Percentiles rank a stretch among this genome's conserved stretches.
phyloP scores from a whole-genome alignment of 2,113 vertebrate genomes.

The Mesocricetus auratus region DNA sequence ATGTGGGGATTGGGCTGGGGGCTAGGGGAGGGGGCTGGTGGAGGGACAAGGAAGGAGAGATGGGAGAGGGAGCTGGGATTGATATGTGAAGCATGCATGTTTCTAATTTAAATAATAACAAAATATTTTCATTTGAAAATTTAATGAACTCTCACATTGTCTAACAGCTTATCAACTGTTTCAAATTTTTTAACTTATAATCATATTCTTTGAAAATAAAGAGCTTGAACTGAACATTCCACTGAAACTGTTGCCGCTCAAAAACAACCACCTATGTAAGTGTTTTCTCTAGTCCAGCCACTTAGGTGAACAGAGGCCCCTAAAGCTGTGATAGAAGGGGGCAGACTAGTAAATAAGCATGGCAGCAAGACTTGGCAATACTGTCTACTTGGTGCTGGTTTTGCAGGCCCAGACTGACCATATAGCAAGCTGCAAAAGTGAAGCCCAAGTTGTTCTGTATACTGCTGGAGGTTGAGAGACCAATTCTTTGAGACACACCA shows the following conservation, averaged over 20 bases:
- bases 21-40: too few species aligned
- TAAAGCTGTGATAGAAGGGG: neutral
- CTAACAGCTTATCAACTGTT: neutral
- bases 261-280: neutral
- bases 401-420: neutral
- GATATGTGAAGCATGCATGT: too few species aligned
- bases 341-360: neutral
- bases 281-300: neutral
- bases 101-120: too few species aligned
- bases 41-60: too few species aligned
- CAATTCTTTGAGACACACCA: neutral
- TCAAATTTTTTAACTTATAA: neutral
- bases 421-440: neutral
- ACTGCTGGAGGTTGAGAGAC: neutral
- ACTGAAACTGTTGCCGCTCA: neutral
- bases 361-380: neutral
- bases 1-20: too few species aligned
- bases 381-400: neutral
- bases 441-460: neutral
- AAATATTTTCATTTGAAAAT: too few species aligned
- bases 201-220: neutral
- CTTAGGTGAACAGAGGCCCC: neutral
- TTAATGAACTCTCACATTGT: neutral
- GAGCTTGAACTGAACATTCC: neutral
- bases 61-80: too few species aligned